phyloP scores from a whole-genome alignment of 2,797 vertebrate species.

The Momotus momota region DNA sequence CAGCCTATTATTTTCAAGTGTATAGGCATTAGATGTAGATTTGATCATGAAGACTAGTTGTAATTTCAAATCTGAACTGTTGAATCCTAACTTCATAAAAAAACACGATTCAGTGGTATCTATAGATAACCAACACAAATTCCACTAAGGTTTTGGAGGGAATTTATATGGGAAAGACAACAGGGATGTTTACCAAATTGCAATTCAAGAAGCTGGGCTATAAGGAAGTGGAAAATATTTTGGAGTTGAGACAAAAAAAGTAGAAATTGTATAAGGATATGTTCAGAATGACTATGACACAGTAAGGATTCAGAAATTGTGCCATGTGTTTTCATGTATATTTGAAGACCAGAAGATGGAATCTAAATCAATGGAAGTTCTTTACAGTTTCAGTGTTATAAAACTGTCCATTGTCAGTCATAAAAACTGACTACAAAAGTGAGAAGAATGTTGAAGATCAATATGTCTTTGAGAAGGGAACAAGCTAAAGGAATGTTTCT shows the following conservation, averaged over 20 bases:
- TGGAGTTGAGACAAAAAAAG: not conserved
- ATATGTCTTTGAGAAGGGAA: not conserved
- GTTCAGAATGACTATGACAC: not conserved
- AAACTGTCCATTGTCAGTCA: not conserved
- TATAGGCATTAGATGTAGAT: not conserved
- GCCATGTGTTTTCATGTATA: too few species aligned
- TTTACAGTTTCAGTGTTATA: not conserved
- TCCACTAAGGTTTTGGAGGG: not conserved
- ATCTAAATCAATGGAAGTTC: too few species aligned
- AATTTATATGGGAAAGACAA: not conserved
- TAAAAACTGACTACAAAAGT: not conserved
- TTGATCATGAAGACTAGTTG: not conserved
- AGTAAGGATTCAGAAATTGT: too few species aligned
- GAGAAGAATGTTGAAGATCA: not conserved
- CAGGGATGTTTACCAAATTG: not conserved
- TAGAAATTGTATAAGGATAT: not conserved
- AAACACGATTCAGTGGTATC: fast-evolving
- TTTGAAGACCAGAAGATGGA: too few species aligned
- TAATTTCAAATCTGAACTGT: not conserved
- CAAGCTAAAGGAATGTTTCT: not conserved
- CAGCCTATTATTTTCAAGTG: not conserved
- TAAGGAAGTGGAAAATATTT: not conserved
- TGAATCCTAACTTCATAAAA: not conserved
- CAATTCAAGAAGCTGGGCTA: not conserved
- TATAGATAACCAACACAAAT: not conserved